Evolutionary conservation across 1,140 invertebrate genomes (phyloP), one percentile per base, ranked within the genome.

Genomic region (Stenopsyche tienmushanensis): DNA sequence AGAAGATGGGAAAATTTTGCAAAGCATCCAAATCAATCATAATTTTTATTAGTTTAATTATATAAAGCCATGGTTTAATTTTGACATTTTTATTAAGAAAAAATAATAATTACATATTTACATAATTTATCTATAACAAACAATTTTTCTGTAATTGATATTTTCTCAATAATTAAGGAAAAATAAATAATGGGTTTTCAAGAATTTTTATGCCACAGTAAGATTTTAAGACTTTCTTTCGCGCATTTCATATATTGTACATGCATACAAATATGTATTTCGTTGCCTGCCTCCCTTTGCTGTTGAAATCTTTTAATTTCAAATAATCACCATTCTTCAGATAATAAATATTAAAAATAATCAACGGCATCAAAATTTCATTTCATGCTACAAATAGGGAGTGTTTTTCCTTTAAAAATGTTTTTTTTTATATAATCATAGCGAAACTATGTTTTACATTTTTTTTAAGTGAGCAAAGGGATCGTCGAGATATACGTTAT

Each of bases 31-130:
- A 34, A 34, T n/a, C 29, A 34, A 34, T 34, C 29, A 34, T 34
- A 34, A 34, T 3, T 2, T 23, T 23, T 5, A 18, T n/a, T 5
- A 52, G 23, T 23, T 52, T 25, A 52, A 23, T 52, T 34, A 34
- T 7, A 34, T 13, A 34, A 34, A 34, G 29, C 29, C 13, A 7
- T 5, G 5, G 3, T 29, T 29, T 34, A 29, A 52, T 67, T 67
- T 63, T 58, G 47, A 63, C 23, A 29, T 69, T 69, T 70, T 70
- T 70, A 64, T 64, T 67, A 64, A 67, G 62, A 65, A 70, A 70
- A 70, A 66, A 66, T 59, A 70, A 70, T 70, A 70, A 70, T 70
- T 70, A 70, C 69, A 70, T 70, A 70, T 70, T 66, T 70, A 70
- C 69, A 70, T 67, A 70, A 70, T 67, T 70, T 66, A 70, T 65